Evolutionary conservation across 2,888 invertebrate genomes (phyloP).

Genomic region (Melanostoma scalare): DNA sequence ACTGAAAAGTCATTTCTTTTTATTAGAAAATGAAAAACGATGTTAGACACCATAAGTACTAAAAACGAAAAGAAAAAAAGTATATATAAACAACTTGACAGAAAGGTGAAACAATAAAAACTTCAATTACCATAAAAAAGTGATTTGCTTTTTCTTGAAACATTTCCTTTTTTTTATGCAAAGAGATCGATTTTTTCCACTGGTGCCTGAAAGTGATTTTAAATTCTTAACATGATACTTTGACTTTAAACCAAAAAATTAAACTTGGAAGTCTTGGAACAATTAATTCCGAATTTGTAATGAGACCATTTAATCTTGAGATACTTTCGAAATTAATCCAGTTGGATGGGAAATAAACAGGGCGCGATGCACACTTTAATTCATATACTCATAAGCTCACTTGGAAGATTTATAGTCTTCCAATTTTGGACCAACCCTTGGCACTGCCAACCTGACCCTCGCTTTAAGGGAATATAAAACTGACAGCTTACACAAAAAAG

Average conservation of each 20-base stretch:
- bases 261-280: constrained; percentile 49
- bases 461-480: constrained; percentile 36
- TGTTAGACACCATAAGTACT: constrained; percentile 46
- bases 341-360: constrained; percentile 49
- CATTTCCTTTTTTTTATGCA: constrained; percentile 12
- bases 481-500: constrained; percentile 70
- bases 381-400: constrained; percentile 62
- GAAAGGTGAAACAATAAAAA: constrained; percentile 76
- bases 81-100: constrained; percentile 48
- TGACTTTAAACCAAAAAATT: not conserved
- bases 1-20: constrained; percentile 74
- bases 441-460: constrained; percentile 13
- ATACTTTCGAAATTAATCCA: constrained; percentile 55
- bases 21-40: constrained; percentile 80
- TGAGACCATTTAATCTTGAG: constrained; percentile 46
- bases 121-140: constrained; percentile 80
- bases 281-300: constrained; percentile 70
- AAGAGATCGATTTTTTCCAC: constrained; percentile 21
- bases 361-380: constrained; percentile 53
- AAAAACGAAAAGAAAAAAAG: constrained; percentile 22
- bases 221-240: constrained; percentile 36
- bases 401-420: constrained; percentile 70
- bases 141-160: constrained; percentile 76
- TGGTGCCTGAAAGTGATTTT: constrained; percentile 32
- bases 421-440: constrained; percentile 62